A percentile compares a stretch with the other conserved stretches of the same genome.
Evolutionary conservation across 1,140 invertebrate species (phyloP).

Genomic region (Zaprionus kolodkinae): DNA sequence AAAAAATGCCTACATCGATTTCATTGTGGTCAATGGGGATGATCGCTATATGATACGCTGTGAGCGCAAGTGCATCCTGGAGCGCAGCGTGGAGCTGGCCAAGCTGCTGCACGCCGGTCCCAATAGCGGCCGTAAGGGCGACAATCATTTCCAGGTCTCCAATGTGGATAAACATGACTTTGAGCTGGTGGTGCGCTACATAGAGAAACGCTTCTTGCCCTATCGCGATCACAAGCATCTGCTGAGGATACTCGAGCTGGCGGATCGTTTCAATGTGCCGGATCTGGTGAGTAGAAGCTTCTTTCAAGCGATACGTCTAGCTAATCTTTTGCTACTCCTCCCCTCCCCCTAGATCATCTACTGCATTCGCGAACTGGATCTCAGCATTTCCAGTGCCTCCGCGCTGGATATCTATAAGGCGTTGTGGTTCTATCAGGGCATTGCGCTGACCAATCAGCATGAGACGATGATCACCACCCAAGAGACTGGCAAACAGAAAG

Average conservation of each 20-base stretch:
- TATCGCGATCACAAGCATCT: conserved; percentile 83
- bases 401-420: conserved; percentile 79
- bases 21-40: conserved; percentile 82
- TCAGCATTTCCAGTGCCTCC: conserved; percentile 74
- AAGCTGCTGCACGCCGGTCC: conserved; percentile 82
- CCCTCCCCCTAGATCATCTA: conserved; percentile 65
- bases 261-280: conserved; percentile 82
- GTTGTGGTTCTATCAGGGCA: conserved; percentile 80
- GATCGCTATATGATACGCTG: conserved; percentile 82
- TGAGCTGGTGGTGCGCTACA: conserved; percentile 78
- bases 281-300: conserved; percentile 66
- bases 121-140: conserved; percentile 78
- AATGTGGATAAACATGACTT: conserved; percentile 82
- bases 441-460: conserved; percentile 73
- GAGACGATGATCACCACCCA: conserved; percentile 78
- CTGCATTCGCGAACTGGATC: conserved; percentile 82
- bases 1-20: conserved; percentile 81
- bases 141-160: conserved; percentile 81
- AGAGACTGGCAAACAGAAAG: conserved; percentile 60
- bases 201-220: conserved; percentile 80
- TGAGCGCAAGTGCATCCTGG: conserved; percentile 76
- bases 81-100: conserved; percentile 78
- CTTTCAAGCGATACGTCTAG: too few species aligned
- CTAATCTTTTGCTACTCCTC: too few species aligned
- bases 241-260: conserved; percentile 76